phyloP scores from a whole-genome alignment of 1,140 invertebrate species.

The Parapsyche elsis region DNA sequence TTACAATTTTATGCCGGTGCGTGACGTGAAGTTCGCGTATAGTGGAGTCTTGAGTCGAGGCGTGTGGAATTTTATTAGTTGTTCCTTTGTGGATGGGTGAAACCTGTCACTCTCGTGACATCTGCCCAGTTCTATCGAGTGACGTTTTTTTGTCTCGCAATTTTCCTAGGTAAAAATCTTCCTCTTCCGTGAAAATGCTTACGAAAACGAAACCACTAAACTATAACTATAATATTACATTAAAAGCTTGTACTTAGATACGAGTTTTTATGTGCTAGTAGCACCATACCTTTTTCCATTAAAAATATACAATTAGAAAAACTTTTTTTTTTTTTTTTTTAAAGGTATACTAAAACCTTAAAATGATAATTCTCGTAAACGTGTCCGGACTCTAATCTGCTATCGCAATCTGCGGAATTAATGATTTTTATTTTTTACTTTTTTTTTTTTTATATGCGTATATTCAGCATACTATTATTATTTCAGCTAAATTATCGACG shows the following conservation, averaged over 20 bases:
- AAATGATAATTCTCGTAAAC: constrained; percentile 15
- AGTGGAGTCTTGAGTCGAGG: too few relatives aligned
- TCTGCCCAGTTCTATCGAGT: neutral
- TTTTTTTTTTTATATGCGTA: neutral
- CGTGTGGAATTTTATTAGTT: constrained; percentile 7
- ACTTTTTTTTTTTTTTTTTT: too few relatives aligned
- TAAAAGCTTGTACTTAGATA: too few relatives aligned
- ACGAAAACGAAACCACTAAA: neutral
- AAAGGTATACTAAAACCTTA: neutral
- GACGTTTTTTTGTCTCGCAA: constrained; percentile 7
- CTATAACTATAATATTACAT: neutral
- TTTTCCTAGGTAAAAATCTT: constrained; percentile 4
- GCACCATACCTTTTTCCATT: too few relatives aligned
- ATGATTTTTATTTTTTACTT: neutral
- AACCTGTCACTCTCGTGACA: neutral
- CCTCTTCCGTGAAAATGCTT: neutral
- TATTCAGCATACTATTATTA: too few relatives aligned
- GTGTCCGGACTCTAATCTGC: neutral
- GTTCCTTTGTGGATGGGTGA: neutral
- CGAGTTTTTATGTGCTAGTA: too few relatives aligned
- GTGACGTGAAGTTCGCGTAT: neutral
- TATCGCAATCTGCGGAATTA: too few relatives aligned
- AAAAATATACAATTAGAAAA: too few relatives aligned
- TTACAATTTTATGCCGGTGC: neutral
- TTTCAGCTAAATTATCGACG: neutral